phyloP scores from a whole-genome alignment of 2,888 invertebrate species.

The Andrena minutula region DNA sequence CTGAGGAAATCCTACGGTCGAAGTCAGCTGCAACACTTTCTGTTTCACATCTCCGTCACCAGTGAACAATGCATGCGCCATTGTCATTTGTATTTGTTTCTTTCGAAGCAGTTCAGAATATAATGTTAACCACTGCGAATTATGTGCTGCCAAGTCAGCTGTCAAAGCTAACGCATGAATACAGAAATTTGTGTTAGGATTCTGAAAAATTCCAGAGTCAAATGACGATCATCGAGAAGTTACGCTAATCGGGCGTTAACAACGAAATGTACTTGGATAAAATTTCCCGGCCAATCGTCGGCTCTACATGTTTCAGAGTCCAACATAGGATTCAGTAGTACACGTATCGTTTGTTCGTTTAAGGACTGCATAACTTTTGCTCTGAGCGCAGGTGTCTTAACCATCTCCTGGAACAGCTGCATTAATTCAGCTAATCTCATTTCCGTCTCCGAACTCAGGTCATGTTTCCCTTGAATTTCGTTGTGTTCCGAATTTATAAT shows the following conservation, averaged over 20 bases:
- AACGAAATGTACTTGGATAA: slow-evolving; percentile 74
- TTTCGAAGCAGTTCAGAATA: slow-evolving; percentile 84
- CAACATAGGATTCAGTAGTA: slow-evolving; percentile 84
- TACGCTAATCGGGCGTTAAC: slow-evolving; percentile 8
- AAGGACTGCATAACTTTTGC: slow-evolving; percentile 83
- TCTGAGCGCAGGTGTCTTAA: slow-evolving; percentile 79
- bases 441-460: slow-evolving; percentile 80
- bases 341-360: slow-evolving; percentile 82
- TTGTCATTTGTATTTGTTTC: slow-evolving; percentile 85
- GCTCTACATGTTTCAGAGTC: slow-evolving; percentile 74
- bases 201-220: slow-evolving; percentile 69
- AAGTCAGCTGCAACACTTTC: slow-evolving; percentile 84
- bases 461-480: slow-evolving; percentile 72
- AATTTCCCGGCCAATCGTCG: slow-evolving; percentile 76
- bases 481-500: slow-evolving; percentile 82
- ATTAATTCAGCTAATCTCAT: slow-evolving; percentile 85
- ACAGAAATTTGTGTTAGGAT: slow-evolving; percentile 85
- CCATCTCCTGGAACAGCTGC: slow-evolving; percentile 85
- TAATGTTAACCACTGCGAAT: slow-evolving; percentile 85
- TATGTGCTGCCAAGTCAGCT: slow-evolving; percentile 85
- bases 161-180: slow-evolving; percentile 86
- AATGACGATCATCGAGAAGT: neutral
- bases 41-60: slow-evolving; percentile 84
- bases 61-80: slow-evolving; percentile 86
- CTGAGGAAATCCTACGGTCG: slow-evolving; percentile 81